Conservation (phyloP, 1,140 invertebrate species). For the Streblospio benedicti region DNA sequence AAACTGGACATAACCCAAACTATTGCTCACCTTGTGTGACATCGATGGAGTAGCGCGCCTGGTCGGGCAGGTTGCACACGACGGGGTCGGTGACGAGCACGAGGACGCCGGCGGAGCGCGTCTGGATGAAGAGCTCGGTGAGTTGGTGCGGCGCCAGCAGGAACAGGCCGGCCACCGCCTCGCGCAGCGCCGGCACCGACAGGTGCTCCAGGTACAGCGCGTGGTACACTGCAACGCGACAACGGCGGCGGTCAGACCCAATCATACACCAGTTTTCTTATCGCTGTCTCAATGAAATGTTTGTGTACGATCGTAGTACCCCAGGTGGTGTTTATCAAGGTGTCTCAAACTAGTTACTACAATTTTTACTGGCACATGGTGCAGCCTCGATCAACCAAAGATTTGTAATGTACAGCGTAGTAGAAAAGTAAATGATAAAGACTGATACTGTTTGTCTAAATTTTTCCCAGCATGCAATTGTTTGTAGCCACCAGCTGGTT, state of each 20-base stretch:
- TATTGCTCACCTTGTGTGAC: conserved; percentile 2
- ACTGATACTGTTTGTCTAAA: too few species aligned
- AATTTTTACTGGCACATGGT: not conserved
- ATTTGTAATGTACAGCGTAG: not conserved
- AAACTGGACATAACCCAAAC: too few species aligned
- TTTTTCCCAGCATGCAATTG: too few species aligned
- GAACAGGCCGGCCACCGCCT: conserved; percentile 57
- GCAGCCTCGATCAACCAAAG: not conserved
- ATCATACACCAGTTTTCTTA: conserved; percentile 9
- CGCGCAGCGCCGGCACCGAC: conserved; percentile 58
- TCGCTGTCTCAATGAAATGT: not conserved
- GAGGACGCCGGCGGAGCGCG: conserved; percentile 65
- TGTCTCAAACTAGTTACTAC: not conserved
- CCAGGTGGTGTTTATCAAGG: not conserved
- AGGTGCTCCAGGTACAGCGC: conserved; percentile 67
- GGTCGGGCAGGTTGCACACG: conserved; percentile 2
- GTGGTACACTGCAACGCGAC: conserved; percentile 57
- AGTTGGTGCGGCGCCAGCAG: conserved; percentile 55
- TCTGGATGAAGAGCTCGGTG: conserved; percentile 60
- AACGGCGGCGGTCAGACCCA: not conserved
- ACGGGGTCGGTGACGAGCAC: conserved; percentile 68
- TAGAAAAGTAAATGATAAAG: too few species aligned
- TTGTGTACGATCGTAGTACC: too few species aligned
- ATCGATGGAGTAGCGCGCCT: conserved; percentile 2
- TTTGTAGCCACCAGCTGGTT: too few species aligned